Evolutionary conservation across 2,797 vertebrate genomes (phyloP).

Genomic region (Oreortyx pictus): DNA sequence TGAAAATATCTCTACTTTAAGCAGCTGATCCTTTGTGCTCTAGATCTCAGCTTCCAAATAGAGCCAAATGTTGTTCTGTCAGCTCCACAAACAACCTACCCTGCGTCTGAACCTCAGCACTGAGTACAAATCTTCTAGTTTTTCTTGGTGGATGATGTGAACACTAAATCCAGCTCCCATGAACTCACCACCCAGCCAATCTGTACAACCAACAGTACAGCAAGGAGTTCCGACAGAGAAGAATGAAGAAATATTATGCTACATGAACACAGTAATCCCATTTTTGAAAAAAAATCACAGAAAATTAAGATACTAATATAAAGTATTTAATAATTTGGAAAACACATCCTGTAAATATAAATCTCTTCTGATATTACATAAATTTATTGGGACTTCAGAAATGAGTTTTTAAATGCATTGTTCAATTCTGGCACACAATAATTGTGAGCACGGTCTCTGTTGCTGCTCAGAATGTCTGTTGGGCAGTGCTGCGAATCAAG

Average conservation of each 20-base stretch:
- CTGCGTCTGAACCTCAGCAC: not conserved
- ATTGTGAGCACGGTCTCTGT: not conserved
- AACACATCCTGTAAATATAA: not conserved
- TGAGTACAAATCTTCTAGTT: not conserved
- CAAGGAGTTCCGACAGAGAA: not conserved
- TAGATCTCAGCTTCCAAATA: not conserved
- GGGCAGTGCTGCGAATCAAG: too few species aligned
- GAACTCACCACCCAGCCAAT: not conserved
- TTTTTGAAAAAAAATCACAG: not conserved
- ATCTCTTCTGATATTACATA: not conserved
- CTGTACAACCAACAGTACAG: not conserved
- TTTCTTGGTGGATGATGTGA: not conserved
- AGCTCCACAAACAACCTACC: not conserved
- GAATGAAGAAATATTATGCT: not conserved
- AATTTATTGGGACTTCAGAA: not conserved
- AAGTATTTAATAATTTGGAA: not conserved
- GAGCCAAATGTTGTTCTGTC: not conserved
- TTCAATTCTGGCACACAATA: not conserved
- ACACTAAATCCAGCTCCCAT: not conserved
- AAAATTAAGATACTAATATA: not conserved
- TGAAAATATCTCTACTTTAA: not conserved
- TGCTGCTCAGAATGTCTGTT: not conserved
- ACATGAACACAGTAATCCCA: too few species aligned
- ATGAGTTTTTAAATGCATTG: not conserved
- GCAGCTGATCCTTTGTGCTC: not conserved